Conservation (phyloP, 30 jellyfish, hydroid and myxozoan species). For the Morbakka virulenta region DNA sequence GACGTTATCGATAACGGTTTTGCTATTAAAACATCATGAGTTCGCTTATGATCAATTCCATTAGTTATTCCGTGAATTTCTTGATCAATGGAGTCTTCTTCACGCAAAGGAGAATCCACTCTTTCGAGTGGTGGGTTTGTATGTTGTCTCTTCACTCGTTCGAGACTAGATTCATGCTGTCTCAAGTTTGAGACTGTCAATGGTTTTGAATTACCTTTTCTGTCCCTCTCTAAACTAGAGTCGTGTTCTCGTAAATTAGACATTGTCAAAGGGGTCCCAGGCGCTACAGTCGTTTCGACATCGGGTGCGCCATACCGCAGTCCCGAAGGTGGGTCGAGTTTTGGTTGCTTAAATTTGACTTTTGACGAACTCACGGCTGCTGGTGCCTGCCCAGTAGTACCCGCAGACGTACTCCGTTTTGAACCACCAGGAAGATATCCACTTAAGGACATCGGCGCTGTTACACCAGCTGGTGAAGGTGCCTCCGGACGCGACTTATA, state of each 20-base stretch:
- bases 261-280: constrained; percentile 87
- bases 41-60: neutral
- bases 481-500: constrained; percentile 61
- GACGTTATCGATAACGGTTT: constrained; percentile 81
- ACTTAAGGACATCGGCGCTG: constrained; percentile 91
- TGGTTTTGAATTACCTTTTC: constrained; percentile 64
- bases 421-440: constrained; percentile 75
- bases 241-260: constrained; percentile 90
- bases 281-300: constrained; percentile 47
- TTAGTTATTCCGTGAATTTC: constrained; percentile 7
- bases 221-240: constrained; percentile 87
- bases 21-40: constrained; percentile 28
- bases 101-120: neutral
- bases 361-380: constrained; percentile 50
- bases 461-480: constrained; percentile 62
- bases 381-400: constrained; percentile 53
- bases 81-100: constrained; percentile 11
- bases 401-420: constrained; percentile 10
- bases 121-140: constrained; percentile 11
- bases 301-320: constrained; percentile 64
- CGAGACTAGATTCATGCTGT: constrained; percentile 96
- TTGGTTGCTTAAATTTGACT: constrained; percentile 54
- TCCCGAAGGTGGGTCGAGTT: constrained; percentile 14
- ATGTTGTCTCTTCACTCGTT: constrained; percentile 53
- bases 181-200: constrained; percentile 74